Evolutionary conservation across 23 tunicate genomes (phyloP), one percentile per base, ranked within the genome.

Genomic region (Halocynthia roretzi): DNA sequence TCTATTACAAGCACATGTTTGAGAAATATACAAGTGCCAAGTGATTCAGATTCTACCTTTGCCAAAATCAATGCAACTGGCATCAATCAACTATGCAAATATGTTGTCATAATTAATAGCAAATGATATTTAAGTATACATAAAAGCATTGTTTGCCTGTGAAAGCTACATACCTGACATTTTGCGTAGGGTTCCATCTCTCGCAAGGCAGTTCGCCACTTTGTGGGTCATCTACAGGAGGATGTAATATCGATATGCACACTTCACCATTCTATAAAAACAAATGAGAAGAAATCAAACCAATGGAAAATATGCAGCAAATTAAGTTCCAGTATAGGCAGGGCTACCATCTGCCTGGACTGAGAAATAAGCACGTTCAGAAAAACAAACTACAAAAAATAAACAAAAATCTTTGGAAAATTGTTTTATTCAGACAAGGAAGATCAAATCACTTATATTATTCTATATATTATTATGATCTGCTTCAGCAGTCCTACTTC

Each of bases 161-260:
- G n/a, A n/a, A n/a, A n/a, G n/a, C n/a, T n/a, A n/a, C 66, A 50
- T 74, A 89, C 96, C 99, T 77, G 53, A 96, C 99, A 74, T 86
- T 84, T 70, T 96, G 99, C 10, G 99, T 90, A 54, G 99, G 99
- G 62, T 96, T 96, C 99, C 99, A 96, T 70, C 99, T 72, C 80
- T 96, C 99, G 18, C 84, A 81, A 7, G 99, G 99, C 31, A 96
- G 80, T 67, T 96, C 99, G 0, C 99, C 99, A 76, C 93, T 85
- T 71, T 87, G 93, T 67, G 93, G 94, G 68, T 96, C 99, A 76
- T 87, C 91, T 8, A 90, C 88, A 10, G 99, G 99, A 15, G 99
- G 93, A 76, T 96, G 99, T 50, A 96, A 77, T 40, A 96, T 96
- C 6, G 99, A 96, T 11, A 96, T 96, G 52, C 99, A 96, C 5